Evolutionary conservation across 2,797 vertebrate species (phyloP), one percentile per base, ranked within the genome.

Genomic region (Phoebastria nigripes): DNA sequence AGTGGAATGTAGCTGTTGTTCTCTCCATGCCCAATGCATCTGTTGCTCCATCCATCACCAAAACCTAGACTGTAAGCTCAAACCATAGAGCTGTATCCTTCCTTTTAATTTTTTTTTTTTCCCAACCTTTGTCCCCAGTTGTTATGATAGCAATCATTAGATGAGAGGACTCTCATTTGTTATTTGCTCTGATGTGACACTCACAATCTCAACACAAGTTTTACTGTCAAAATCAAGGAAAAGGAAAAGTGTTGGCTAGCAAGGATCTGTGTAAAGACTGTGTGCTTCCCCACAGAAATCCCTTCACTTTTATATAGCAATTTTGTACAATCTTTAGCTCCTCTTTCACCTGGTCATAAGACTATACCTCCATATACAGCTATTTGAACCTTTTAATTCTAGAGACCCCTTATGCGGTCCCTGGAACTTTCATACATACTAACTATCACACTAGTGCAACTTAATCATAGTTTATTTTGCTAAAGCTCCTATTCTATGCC

Each of bases 351-450:
- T 69, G 12, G 3, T 44, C 37, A 15, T 49, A 21, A 39, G 14
- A 39, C 9, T 54, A 0, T 37, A n/a, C 29, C 21, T 44, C n/a
- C 8, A 46, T 35, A 31, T 15, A 35, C 7, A 52, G 2, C 3
- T 76, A 39, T 47, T 59, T 3, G 65, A 15, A 5, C 6, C 25
- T 59, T 63, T 47, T 72, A 17, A 25, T 76, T 88, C 21, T 66
- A 44, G 35, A 44, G 24, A 67, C 12, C 8, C 12, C 33, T 46
- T 58, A 21, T 33, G 19, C 24, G 5, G 4, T 67, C 12, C 37
- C 8, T 79, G 46, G 20, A 72, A 59, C 7, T 76, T 55, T 56
- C 19, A 24, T 33, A 8, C 11, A 13, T 47, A 21, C 24, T 28
- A 35, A 20, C 15, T 39, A 31, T 47, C 42, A 62, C 9, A 41